A percentile compares a stretch with the other conserved stretches of the same genome.
phyloP scores from a whole-genome alignment of 2,888 invertebrate genomes.

The Cryptops parisi region DNA sequence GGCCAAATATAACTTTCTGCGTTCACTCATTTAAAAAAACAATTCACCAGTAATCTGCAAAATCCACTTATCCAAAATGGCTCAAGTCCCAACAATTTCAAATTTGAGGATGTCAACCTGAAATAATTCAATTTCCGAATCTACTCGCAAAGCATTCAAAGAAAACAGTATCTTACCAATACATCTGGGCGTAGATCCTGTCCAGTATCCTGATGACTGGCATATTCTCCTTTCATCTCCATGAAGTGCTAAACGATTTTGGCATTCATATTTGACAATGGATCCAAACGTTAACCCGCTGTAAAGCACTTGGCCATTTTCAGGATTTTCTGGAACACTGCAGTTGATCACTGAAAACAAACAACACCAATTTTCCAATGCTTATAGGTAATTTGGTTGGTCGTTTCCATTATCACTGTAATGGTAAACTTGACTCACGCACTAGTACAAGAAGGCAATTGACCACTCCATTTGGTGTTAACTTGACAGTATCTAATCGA shows the following conservation, averaged over 20 bases:
- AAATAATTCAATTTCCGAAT: no score
- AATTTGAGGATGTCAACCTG: no score
- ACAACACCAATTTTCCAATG: no score
- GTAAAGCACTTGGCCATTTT: neutral
- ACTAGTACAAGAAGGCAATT: slow-evolving; percentile 2
- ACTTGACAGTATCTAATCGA: slow-evolving; percentile 6
- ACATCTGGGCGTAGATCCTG: slow-evolving; percentile 2
- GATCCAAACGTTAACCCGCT: neutral
- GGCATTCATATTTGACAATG: slow-evolving; percentile 1
- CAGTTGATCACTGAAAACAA: slow-evolving; percentile 8
- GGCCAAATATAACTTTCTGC: no score
- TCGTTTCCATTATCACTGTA: neutral
- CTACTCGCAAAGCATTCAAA: no score
- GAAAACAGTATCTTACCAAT: no score
- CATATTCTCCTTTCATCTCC: neutral
- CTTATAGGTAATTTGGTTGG: neutral
- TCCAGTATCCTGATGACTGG: neutral
- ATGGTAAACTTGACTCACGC: neutral
- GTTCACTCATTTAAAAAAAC: no score
- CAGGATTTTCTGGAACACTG: neutral
- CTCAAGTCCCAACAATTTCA: no score
- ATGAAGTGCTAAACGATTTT: neutral
- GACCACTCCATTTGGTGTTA: slow-evolving; percentile 8
- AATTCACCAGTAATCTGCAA: no score
- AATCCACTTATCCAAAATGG: no score